Conservation (phyloP, 2,113 vertebrate species). For the Condylura cristata region DNA sequence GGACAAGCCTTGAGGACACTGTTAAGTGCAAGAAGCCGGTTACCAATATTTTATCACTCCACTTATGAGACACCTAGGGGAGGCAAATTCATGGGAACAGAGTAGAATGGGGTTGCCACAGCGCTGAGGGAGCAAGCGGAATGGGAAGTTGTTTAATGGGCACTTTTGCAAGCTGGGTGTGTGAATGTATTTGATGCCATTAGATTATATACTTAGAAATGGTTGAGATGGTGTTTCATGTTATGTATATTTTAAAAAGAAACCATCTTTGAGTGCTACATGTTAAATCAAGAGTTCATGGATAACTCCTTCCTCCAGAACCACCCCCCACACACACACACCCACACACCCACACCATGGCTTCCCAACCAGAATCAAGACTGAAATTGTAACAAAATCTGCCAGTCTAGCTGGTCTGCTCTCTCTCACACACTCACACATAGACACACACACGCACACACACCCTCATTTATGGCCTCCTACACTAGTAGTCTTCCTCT, state of each 20-base stretch:
- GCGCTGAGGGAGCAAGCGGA: rapidly evolving
- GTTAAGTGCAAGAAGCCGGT: neutral
- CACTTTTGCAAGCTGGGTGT: neutral
- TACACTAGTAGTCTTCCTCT: neutral
- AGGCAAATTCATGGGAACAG: neutral
- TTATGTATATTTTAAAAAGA: neutral
- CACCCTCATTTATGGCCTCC: neutral
- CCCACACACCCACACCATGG: no score
- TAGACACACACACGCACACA: neutral
- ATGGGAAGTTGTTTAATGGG: neutral
- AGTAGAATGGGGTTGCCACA: neutral
- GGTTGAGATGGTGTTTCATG: neutral
- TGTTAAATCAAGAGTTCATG: neutral
- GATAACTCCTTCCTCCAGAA: neutral
- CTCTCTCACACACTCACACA: neutral
- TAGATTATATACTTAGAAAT: neutral
- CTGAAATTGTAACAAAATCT: neutral
- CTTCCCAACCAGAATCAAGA: neutral
- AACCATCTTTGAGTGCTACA: neutral
- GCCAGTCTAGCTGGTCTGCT: neutral
- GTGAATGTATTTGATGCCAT: neutral
- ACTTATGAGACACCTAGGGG: neutral
- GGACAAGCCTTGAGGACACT: neutral
- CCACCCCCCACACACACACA: no score
- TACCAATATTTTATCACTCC: neutral